Evolutionary conservation across 2,113 vertebrate species (phyloP).

Genomic region (Edolisoma coerulescens): DNA sequence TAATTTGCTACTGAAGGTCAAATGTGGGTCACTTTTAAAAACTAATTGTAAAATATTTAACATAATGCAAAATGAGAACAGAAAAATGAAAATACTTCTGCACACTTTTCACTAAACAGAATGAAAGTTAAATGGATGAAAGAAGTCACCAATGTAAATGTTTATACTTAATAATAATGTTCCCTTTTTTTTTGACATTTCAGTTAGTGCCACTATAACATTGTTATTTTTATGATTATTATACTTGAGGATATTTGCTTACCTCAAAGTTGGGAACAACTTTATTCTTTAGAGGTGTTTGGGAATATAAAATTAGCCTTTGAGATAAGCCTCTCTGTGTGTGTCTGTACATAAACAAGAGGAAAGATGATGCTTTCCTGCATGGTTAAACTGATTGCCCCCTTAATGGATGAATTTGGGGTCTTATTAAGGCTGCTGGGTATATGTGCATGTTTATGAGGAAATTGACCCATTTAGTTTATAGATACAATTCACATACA

Average conservation of each 20-base stretch:
- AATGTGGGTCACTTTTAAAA: not conserved
- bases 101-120: not conserved
- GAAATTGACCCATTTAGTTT: not conserved
- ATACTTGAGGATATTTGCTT: not conserved
- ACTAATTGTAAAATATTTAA: not conserved
- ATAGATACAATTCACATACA: not conserved
- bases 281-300: not conserved
- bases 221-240: not conserved
- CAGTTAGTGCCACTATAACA: not conserved
- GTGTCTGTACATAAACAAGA: not conserved
- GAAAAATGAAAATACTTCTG: not conserved
- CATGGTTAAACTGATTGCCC: not conserved
- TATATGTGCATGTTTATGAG: not conserved
- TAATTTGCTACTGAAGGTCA: slow-evolving; percentile 11
- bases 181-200: not conserved
- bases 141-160: not conserved
- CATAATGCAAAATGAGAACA: not conserved
- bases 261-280: not conserved
- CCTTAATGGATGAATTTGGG: not conserved
- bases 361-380: not conserved
- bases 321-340: not conserved
- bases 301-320: not conserved
- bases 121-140: not conserved
- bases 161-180: not conserved
- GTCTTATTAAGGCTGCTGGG: not conserved